phyloP scores from a whole-genome alignment of 2,888 invertebrate species.

The Sarcophaga carnaria region DNA sequence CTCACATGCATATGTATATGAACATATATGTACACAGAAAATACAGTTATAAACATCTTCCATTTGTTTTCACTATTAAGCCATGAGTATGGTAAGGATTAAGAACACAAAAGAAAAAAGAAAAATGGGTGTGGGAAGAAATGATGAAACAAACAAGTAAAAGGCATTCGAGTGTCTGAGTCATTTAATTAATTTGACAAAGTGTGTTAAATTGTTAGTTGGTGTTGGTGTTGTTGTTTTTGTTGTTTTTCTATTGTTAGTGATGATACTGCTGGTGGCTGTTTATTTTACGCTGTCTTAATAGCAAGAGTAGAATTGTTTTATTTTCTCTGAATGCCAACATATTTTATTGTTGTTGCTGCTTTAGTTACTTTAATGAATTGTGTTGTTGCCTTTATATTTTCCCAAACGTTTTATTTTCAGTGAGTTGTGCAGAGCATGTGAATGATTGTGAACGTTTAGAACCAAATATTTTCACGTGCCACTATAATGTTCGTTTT shows the following conservation, averaged over 20 bases:
- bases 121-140: not conserved
- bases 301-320: constrained; percentile 36
- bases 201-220: constrained; percentile 49
- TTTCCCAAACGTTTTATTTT: not conserved
- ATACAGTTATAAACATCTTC: no score
- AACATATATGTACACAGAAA: not conserved
- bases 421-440: not conserved
- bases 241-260: constrained; percentile 25
- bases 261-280: not conserved
- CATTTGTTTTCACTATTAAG: no score
- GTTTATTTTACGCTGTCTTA: constrained; percentile 57
- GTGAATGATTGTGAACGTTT: not conserved
- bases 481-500: not conserved
- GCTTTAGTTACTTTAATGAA: constrained; percentile 28
- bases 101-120: no score
- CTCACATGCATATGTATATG: no score
- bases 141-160: constrained; percentile 72
- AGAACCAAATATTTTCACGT: not conserved
- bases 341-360: constrained; percentile 55
- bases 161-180: constrained; percentile 67
- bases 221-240: constrained; percentile 2
- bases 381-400: constrained; percentile 16
- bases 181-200: constrained; percentile 76
- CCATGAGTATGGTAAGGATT: no score
- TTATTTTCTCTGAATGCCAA: constrained; percentile 30